Base-by-base conservation (phyloP, 2,888 invertebrate genomes). In the Cataglyphis cursor region DNA sequence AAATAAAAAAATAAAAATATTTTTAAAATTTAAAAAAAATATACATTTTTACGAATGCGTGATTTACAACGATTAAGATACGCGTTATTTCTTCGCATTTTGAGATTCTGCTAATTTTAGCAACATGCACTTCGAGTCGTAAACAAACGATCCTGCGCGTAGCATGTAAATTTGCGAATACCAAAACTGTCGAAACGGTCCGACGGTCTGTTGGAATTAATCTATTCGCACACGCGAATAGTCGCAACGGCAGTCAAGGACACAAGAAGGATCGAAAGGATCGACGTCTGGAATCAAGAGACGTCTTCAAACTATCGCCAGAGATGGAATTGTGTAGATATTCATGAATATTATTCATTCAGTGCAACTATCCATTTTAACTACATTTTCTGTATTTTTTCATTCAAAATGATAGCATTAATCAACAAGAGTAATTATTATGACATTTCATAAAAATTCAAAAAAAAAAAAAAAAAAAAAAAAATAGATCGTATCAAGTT, bases 201-300 rank as follows among this genome's bases (percentile, higher is more conserved):
- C 41, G 41, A 54, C 54, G 28, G 28, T 28, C 57, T 41, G 68
- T 76, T 15, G 68, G 54, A 68, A 76, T 76, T 76, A 76, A 76
- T 76, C 68, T 76, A 76, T 76, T 76, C 68, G 41, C 41, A 8
- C 73, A 65, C 35, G 80, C 44, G 61, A 80, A 44, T 80, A 61
- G 31, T 80, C 80, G 44, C 38, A 57, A 62, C 62, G 24, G 44
- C 64, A 66, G 83, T 74, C 81, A 83, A 83, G 75, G 82, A 82
- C 68, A 68, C 24, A 64, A 66, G 41, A 62, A 81, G 84, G 59
- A 66, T 85, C 74, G 68, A 68, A 70, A 75, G 70, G 66, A 75
- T 54, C 41, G 35, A 48, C 15, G 72, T 68, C 68, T 41, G 38
- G n/a, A 9, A 76, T 54, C 15, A 8, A 65, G 24, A 57, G 57